Base-by-base conservation (phyloP, 2,888 invertebrate genomes). In the Melolontha melolontha region DNA sequence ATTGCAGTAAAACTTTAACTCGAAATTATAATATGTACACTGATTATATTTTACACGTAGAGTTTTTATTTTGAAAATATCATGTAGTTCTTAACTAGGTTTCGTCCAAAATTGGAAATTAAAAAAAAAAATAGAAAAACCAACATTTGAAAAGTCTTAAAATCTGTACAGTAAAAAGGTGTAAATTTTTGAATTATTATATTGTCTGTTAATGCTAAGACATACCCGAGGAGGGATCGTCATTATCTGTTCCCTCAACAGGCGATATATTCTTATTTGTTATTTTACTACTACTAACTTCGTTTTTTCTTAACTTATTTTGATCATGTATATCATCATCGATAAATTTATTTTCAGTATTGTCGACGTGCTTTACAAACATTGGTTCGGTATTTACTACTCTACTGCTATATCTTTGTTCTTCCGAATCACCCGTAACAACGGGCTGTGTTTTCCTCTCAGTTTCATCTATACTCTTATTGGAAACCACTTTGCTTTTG, bases 151-250 rank as follows among this genome's bases (percentile, higher is more conserved):
- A 64, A 64, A 66, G 67, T 52, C 55, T 67, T 62, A 40, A 67
- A 63, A 54, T 63, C 66, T 66, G 62, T 66, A 66, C 66, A 62
- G 66, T 47, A 55, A 54, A 64, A 51, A 52, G 27, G 41, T 40
- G 41, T 41, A 10, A 12, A 50, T 64, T n/a, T n/a, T 41, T 16
- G 5, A 41, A n/a, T 54, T 11, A 34, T 16, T 22, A 17, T 39
- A 59, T 62, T 42, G 39, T 55, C 51, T 68, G 65, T 68, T 66
- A 79, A 73, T 79, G 80, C 82, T 84, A 84, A 79, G 85, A 84
- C 84, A 84, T 85, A 66, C 84, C 84, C 39, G 84, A 84, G 39
- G 84, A 84, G 16, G 84, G 83, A 75, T 84, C 84, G 71, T 84
- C 84, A 17, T 77, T 81, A 71, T 84, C 84, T 4, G 78, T 76